Conservation (phyloP, 2,888 invertebrate species). For the Aquatica leii region DNA sequence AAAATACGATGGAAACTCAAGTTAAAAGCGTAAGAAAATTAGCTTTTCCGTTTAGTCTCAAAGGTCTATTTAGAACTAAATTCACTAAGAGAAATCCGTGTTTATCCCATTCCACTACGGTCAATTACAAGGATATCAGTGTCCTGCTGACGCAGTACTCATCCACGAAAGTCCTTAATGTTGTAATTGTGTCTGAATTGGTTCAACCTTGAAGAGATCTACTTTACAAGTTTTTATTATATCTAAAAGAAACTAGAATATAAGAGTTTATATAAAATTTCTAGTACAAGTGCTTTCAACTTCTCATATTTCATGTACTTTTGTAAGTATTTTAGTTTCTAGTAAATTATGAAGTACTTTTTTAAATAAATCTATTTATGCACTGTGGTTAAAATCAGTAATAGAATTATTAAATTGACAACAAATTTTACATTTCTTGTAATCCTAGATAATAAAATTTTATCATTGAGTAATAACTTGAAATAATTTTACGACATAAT, state of each 20-base stretch:
- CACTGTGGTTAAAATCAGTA: too few species aligned
- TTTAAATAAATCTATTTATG: too few species aligned
- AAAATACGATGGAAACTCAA: constrained; percentile 14
- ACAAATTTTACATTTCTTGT: too few species aligned
- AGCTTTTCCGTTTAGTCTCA: constrained; percentile 41
- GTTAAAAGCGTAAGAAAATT: constrained; percentile 41
- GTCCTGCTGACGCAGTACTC: constrained; percentile 45
- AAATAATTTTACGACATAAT: too few species aligned
- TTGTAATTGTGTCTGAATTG: constrained; percentile 34
- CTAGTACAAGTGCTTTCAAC: constrained; percentile 8
- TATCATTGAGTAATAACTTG: too few species aligned
- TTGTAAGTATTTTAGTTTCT: too few species aligned
- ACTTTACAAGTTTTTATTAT: constrained; percentile 23
- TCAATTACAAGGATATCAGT: constrained; percentile 47
- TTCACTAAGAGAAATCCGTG: constrained; percentile 38
- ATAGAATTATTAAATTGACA: too few species aligned
- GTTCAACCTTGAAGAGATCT: constrained; percentile 17
- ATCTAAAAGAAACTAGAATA: constrained; percentile 14
- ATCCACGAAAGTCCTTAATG: constrained; percentile 32
- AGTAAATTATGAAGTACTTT: too few species aligned
- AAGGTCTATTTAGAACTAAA: constrained; percentile 40
- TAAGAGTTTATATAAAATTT: constrained; percentile 3
- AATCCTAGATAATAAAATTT: too few species aligned
- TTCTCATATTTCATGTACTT: constrained; percentile 7
- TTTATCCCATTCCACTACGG: constrained; percentile 44